phyloP scores from a whole-genome alignment of 1,140 invertebrate genomes.

The Drusus annulatus region DNA sequence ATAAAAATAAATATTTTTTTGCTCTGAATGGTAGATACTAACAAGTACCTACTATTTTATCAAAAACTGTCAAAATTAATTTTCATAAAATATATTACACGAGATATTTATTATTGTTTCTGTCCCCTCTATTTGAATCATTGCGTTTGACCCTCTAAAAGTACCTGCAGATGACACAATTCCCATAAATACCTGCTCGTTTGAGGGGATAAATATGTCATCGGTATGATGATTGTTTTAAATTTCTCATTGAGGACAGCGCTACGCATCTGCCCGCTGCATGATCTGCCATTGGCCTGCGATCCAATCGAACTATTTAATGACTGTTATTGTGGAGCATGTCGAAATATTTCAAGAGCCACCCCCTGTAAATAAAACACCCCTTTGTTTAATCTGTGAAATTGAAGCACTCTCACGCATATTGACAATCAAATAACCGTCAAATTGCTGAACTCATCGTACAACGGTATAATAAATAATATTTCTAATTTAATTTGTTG shows the following conservation, averaged over 20 bases:
- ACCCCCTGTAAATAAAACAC: background rate
- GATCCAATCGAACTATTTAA: constrained; percentile 12
- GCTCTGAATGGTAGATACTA: too few species aligned
- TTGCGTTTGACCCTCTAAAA: background rate
- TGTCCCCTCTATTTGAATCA: background rate
- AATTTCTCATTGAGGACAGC: background rate
- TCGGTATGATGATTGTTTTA: background rate
- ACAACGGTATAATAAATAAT: background rate
- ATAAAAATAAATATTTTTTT: too few species aligned
- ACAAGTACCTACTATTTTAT: too few species aligned
- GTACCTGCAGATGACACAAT: background rate
- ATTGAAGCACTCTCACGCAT: constrained; percentile 5
- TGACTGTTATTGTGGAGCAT: background rate
- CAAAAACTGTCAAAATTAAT: too few species aligned
- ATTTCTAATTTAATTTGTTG: background rate
- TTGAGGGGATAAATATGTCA: background rate
- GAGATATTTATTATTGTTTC: background rate
- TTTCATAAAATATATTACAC: too few species aligned
- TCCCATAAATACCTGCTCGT: background rate
- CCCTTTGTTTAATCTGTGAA: constrained; percentile 18
- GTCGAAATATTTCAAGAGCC: background rate
- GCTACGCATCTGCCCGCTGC: background rate
- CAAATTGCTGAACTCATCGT: background rate
- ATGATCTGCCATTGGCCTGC: constrained; percentile 13
- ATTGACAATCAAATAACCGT: background rate